Evolutionary conservation across 2,113 vertebrate species (phyloP), one percentile per base, ranked within the genome.

Genomic region (Felis chaus): DNA sequence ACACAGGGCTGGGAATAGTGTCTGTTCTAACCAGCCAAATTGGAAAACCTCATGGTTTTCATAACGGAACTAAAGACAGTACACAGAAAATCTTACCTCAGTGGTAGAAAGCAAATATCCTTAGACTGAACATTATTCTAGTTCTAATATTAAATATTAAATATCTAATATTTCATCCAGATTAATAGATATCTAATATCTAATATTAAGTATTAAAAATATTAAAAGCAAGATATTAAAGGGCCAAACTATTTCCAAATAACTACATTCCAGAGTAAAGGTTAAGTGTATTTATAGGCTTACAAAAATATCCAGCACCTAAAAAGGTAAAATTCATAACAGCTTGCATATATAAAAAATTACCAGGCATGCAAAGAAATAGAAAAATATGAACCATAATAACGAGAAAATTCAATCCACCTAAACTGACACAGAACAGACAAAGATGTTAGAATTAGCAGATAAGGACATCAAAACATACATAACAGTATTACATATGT

Each of bases 241-340:
- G n/a, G 53, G 68, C 11, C 63, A 41, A 78, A 76, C 9, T 8
- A 53, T 79, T 91, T 93, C 78, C 41, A 95, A 84, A 48, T 91
- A 84, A 57, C 48, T 74, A 55, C 41, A 74, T 88, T 82, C 25
- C 55, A 88, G 63, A 95, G 3, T 91, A 96, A 91, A 97, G 19
- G 63, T 79, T 9, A 79, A 87, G 15, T 45, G 25, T 82, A 50
- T 84, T 68, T 82, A 5, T 45, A 76, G 36, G n/a, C 36, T 69
- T 29, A 27, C 9, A 76, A 94, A 95, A 89, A 65, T 84, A 89
- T 39, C 41, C 48, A 61, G 45, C 0, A 74, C 3, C 15, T 36
- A 16, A 71, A 76, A 92, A 65, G 19, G 33, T 55, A 86, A 66
- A 76, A 81, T 78, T 94, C 48, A 66, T 16, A 95, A 92, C 12